Evolutionary conservation across 2,888 invertebrate genomes (phyloP), one percentile per base, ranked within the genome.

Genomic region (Oxycera nigricornis): DNA sequence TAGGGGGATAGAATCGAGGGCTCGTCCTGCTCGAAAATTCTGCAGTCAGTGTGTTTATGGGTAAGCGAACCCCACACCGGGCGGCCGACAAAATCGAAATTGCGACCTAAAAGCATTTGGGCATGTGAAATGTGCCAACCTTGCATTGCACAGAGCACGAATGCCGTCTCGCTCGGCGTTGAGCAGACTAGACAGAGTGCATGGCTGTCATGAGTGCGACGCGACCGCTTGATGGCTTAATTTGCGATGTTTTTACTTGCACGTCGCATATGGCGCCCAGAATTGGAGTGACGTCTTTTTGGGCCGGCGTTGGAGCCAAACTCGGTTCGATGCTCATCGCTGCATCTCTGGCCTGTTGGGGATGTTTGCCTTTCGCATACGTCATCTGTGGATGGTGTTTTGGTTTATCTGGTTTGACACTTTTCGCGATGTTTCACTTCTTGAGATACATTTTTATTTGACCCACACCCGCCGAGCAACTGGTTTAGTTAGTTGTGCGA

Each of bases 201-300:
- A 46, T 55, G 55, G 24, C 55, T 17, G 20, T 55, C 55, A 55
- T 24, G 24, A 24, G 4, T 24, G 55, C 55, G 22, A n/a, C n/a
- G n/a, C n/a, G n/a, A n/a, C 22, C 55, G 24, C 17, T 55, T 55
- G 55, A 55, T 55, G 24, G 55, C 20, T 24, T 2, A 24, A 1
- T 14, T 20, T 55, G 55, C 55, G 55, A 55, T 55, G 55, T 55
- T 55, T 55, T 55, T 50, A 6, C 22, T 55, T 55, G 55, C 24
- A 55, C 55, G 55, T 55, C 55, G 55, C 55, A 24, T 17, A 4
- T 24, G 11, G 46, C 46, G 46, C 17, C 11, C 55, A 39, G 7
- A 39, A 39, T 39, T 39, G 9, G 20, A 22, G 11, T 4, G 24
- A 55, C 24, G 24, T 55, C 2, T 55, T 55, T 55, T 20, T 22